Conservation (phyloP, 2,113 vertebrate genomes). For the Tachysurus fulvidraco region DNA sequence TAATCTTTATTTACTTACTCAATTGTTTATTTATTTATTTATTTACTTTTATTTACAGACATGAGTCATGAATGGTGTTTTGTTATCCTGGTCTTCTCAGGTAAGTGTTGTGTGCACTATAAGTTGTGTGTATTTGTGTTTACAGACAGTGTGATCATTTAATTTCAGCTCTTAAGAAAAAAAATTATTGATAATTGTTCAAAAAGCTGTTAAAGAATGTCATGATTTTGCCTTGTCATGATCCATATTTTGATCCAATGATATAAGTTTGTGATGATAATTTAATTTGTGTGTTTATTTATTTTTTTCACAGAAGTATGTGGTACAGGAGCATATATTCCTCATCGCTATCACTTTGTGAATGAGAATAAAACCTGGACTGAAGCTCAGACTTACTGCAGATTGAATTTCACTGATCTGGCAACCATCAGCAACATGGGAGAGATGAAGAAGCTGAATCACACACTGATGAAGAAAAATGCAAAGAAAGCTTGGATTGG, state of each 20-base stretch:
- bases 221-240: not conserved
- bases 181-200: not conserved
- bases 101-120: not conserved
- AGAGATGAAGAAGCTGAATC: slow-evolving; percentile 3
- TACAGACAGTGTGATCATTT: not conserved
- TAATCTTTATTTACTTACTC: not conserved
- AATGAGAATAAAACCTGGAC: slow-evolving; percentile 32
- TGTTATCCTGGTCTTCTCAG: not conserved
- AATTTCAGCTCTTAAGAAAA: not conserved
- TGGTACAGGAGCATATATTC: not conserved
- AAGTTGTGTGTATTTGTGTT: not conserved
- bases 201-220: not conserved
- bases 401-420: not conserved
- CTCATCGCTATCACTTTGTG: slow-evolving; percentile 26
- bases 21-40: not conserved
- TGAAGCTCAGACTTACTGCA: slow-evolving; percentile 22
- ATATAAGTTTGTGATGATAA: not conserved
- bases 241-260: not conserved
- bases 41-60: not conserved
- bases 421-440: slow-evolving; percentile 25
- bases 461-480: not conserved
- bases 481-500: not conserved
- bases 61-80: not conserved
- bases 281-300: not conserved
- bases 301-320: not conserved